Base-by-base conservation (phyloP, 2,888 invertebrate genomes). In the Euzetes globulus region DNA sequence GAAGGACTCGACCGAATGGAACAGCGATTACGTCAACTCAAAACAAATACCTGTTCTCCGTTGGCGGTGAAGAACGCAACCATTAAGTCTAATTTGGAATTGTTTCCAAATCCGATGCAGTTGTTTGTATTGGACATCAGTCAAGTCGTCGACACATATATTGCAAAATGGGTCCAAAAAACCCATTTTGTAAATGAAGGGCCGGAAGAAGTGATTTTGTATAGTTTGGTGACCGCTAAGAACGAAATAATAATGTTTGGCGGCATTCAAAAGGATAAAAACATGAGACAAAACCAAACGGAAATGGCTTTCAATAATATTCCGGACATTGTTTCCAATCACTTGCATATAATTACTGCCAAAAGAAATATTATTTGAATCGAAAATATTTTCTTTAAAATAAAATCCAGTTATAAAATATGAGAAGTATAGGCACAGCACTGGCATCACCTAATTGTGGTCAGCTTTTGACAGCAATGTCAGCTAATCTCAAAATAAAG, bases 241-340 rank as follows among this genome's bases (percentile, higher is more conserved):
- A 92, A 92, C 15, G 96, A 97, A 85, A 84, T 97, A 37, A 89
- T 97, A 73, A 90, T 97, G 87, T 96, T 97, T 85, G 96, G 96
- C n/a, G 97, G 96, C 75, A 92, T 96, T 78, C 89, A 90, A 80
- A 92, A 91, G 82, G 63, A 63, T 17, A 63, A 33, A 17, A 63
- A 63, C n/a, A 33, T 29, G 29, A 29, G 15, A 63, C 63, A 63
- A 63, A 63, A 25, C n/a, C 63, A 63, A 33, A n/a, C 29, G 3
- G 63, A 33, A 1, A 33, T 9, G 37, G 17, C 27, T n/a, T 19
- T 63, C 33, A 63, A 63, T 15, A 25, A 22, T 63, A 63, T 83
- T 74, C 88, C 87, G 79, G 88, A 88, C 81, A 87, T 88, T 83
- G 90, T 90, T 80, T 90, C 90, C 55, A 91, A 91, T 84, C 87